phyloP scores from a whole-genome alignment of 2,797 vertebrate species.

The Falco biarmicus region DNA sequence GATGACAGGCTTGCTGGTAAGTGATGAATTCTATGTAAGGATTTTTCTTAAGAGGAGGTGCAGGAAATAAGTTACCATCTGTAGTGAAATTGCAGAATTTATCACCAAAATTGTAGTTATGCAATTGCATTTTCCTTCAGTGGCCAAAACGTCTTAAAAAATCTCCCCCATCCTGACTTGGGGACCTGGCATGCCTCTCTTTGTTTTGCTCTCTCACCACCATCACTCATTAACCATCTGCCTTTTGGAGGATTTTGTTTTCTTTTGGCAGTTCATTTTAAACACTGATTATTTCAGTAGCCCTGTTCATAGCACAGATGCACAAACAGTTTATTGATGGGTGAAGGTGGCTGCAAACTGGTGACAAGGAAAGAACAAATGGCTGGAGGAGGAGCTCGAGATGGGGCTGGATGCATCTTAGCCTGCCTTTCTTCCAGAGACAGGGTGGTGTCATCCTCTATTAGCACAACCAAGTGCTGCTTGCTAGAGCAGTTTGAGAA shows the following conservation, averaged over 20 bases:
- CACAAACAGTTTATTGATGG: not conserved
- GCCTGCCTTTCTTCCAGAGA: not conserved
- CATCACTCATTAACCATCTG: not conserved
- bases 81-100: not conserved
- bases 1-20: not conserved
- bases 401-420: not conserved
- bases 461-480: not conserved
- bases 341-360: not conserved
- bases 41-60: fast-evolving
- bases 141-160: not conserved
- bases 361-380: not conserved
- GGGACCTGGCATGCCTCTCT: not conserved
- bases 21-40: not conserved
- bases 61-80: not conserved
- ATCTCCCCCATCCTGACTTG: not conserved
- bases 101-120: not conserved
- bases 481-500: not conserved
- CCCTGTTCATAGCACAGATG: not conserved
- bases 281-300: not conserved
- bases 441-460: not conserved
- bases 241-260: not conserved
- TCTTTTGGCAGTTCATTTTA: not conserved
- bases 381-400: constrained; percentile 17
- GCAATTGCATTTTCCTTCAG: not conserved
- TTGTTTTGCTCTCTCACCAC: not conserved